phyloP scores from a whole-genome alignment of 2,113 vertebrate species.

The Cariama cristata region DNA sequence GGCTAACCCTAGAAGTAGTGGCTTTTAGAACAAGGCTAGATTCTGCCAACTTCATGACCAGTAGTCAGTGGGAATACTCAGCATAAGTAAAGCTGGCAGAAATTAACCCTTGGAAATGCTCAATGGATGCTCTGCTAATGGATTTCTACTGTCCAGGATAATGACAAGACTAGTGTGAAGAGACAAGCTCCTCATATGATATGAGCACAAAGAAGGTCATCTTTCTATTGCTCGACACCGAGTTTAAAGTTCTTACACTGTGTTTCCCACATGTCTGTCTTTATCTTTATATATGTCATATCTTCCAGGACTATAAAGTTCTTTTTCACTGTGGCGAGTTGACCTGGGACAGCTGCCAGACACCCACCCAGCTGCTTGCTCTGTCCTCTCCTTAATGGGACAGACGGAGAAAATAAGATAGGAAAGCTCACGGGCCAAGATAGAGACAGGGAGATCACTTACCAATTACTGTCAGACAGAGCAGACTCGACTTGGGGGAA shows the following conservation, averaged over 20 bases:
- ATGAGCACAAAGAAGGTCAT: neutral
- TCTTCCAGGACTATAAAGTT: neutral
- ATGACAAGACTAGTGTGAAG: neutral
- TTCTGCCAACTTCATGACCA: neutral
- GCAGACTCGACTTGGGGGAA: neutral
- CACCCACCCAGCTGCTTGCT: neutral
- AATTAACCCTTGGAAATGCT: neutral
- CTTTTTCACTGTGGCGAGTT: neutral
- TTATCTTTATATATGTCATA: neutral
- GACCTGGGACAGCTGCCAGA: neutral
- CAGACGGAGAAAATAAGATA: neutral
- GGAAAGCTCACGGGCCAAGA: neutral
- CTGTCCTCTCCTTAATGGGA: neutral
- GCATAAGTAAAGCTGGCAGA: neutral
- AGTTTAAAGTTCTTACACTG: neutral
- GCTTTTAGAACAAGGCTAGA: neutral
- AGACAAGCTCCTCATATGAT: neutral
- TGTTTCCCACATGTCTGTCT: neutral
- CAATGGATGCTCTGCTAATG: neutral
- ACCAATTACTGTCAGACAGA: neutral
- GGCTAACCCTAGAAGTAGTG: neutral
- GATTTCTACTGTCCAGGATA: neutral
- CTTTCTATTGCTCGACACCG: neutral
- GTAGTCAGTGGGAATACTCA: neutral
- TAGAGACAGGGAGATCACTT: neutral